Evolutionary conservation across 2,888 invertebrate species (phyloP).

Genomic region (Opisthograptis luteolata): DNA sequence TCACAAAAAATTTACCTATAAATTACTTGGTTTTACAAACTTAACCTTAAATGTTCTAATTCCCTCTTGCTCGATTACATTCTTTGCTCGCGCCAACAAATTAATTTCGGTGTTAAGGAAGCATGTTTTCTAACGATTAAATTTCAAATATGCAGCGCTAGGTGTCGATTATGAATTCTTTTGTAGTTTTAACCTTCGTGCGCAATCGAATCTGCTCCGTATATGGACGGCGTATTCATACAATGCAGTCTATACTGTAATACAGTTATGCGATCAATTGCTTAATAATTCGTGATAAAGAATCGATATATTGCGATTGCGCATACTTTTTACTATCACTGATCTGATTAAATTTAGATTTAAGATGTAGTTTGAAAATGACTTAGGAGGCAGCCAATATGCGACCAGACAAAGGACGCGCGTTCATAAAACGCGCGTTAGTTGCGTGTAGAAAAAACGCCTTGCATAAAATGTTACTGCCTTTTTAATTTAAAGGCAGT

Average conservation of each 20-base stretch:
- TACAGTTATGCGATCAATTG: slow-evolving; percentile 50
- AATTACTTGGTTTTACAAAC: no score
- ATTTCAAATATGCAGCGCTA: slow-evolving; percentile 29
- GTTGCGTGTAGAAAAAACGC: no score
- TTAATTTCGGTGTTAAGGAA: slow-evolving; percentile 28
- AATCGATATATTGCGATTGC: slow-evolving; percentile 35
- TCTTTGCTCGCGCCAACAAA: slow-evolving; percentile 12
- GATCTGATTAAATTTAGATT: slow-evolving; percentile 17
- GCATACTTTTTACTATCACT: slow-evolving; percentile 31
- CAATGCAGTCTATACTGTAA: slow-evolving; percentile 41
- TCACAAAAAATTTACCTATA: no score
- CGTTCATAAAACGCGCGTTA: no score
- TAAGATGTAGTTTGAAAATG: neutral
- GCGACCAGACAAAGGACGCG: no score
- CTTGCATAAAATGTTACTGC: no score
- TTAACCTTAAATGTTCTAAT: neutral
- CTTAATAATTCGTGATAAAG: slow-evolving; percentile 55
- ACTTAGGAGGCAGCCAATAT: no score
- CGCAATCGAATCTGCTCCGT: slow-evolving; percentile 47
- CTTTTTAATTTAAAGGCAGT: no score
- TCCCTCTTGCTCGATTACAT: slow-evolving; percentile 8
- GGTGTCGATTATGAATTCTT: slow-evolving; percentile 39
- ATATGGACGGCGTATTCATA: slow-evolving; percentile 48
- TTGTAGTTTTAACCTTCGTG: slow-evolving; percentile 46
- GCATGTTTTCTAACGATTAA: slow-evolving; percentile 27